Conservation (phyloP, 2,888 invertebrate species). For the Drosophila ustulata region DNA sequence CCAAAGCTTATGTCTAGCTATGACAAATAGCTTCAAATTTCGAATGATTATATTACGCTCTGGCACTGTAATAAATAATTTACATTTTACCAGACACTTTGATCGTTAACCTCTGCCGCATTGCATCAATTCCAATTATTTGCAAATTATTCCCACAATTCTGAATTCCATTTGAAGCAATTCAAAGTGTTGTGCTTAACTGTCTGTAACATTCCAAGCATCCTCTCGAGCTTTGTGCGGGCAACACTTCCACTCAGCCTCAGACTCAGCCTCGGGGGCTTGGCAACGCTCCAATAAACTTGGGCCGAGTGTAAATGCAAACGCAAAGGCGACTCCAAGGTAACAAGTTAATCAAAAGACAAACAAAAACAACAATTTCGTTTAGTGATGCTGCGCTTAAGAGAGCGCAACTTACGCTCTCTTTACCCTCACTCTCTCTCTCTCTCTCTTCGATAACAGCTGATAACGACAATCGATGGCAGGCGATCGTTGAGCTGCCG, state of each 20-base stretch:
- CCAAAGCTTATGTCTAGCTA: constrained; percentile 29
- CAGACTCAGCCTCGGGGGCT: constrained; percentile 27
- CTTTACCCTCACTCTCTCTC: neutral
- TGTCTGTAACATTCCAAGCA: constrained; percentile 35
- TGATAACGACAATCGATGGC: constrained; percentile 46
- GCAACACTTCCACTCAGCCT: constrained; percentile 38
- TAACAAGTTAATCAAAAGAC: constrained; percentile 24
- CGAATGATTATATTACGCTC: constrained; percentile 10
- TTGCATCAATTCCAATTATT: neutral
- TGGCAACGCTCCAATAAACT: constrained; percentile 40
- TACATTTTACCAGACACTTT: neutral
- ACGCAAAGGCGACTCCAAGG: constrained; percentile 7
- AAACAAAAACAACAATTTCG: constrained; percentile 1
- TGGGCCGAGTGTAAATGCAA: constrained; percentile 11
- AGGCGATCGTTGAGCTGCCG: constrained; percentile 34
- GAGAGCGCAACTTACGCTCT: neutral
- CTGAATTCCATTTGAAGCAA: neutral
- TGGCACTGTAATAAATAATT: constrained; percentile 5
- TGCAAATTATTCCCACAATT: neutral
- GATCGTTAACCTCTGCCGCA: neutral
- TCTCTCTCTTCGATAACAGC: constrained; percentile 36
- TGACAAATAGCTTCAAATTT: constrained; percentile 6
- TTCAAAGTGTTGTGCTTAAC: constrained; percentile 35
- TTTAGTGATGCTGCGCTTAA: neutral
- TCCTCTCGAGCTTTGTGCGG: constrained; percentile 42